A percentile compares a stretch with the other conserved stretches of the same genome.
These are phyloP conservation scores for Lucilia cuprina DNA, from an alignment of 1,140 invertebrate species.

Conservation along the genomic window DNA sequence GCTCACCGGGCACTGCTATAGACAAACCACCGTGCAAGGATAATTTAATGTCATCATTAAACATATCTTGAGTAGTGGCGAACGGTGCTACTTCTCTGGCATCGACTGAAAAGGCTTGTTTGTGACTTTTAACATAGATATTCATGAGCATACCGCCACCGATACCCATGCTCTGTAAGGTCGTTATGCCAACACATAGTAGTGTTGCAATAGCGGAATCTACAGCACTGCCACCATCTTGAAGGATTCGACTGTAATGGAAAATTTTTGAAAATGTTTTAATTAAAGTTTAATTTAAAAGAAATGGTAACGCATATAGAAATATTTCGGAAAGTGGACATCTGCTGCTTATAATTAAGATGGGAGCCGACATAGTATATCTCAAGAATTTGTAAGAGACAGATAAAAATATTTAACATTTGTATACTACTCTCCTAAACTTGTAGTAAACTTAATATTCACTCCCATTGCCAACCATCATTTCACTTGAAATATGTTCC, in stretches of 20 bases:
- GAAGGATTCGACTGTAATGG: conserved; percentile 71
- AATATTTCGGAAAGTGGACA: no score
- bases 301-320: no score
- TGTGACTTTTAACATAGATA: conserved; percentile 73
- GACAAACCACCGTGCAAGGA: conserved; percentile 70
- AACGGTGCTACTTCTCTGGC: conserved; percentile 83
- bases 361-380: no score
- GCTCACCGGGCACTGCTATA: conserved; percentile 88
- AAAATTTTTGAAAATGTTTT: neutral
- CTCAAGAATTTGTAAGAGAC: no score
- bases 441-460: no score
- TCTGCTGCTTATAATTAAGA: no score
- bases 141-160: conserved; percentile 90
- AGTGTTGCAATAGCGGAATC: conserved; percentile 85
- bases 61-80: conserved; percentile 74
- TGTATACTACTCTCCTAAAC: no score
- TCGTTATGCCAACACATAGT: conserved; percentile 86
- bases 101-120: conserved; percentile 74
- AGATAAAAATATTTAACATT: no score
- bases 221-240: conserved; percentile 83
- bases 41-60: conserved; percentile 64
- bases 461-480: no score
- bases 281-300: no score
- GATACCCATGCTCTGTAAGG: conserved; percentile 85
- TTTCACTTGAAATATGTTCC: no score